Base-by-base conservation (phyloP, 2,113 vertebrate species). In the Ahaetulla prasina region DNA sequence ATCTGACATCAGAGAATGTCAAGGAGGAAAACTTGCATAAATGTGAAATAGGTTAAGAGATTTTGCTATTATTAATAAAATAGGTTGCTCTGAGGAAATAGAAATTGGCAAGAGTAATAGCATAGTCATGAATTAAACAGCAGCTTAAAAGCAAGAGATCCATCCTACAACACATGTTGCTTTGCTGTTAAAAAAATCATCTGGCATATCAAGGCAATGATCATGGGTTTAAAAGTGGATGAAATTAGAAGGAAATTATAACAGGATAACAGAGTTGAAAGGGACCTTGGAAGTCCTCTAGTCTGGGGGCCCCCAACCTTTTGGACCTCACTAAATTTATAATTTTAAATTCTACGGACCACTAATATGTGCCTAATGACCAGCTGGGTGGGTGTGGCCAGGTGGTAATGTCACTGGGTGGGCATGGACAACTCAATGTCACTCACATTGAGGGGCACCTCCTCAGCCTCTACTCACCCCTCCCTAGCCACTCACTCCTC, bases 61-160 rank as follows among this genome's bases (percentile, higher is more conserved):
- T 23, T 87, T 94, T 95, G 96, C 92, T 92, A 54, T 96, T 97
- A 94, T 96, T 96, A 93, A 96, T 96, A 89, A 96, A 95, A 92
- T 55, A 0, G n/a, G 86, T 91, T 93, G 5, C 54, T 94, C 86
- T 25, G 30, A 95, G 92, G 90, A 96, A 95, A 93, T 20, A 1
- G 43, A 95, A 92, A 55, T n/a, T 94, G 88, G 90, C 18, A 92
- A 93, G 94, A 93, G 30, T 68, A 95, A 95, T 91, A 94, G 89
- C 88, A 92, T 95, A 94, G 47, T 93, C 22, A 94, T 96, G 5
- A 96, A 96, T 95, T 95, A 96, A 95, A 95, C 27, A 95, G 54
- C 68, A 86, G 49, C 90, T 96, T 96, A 89, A 94, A 96, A 94
- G 88, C 87, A 87, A 30, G 92, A 91, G 45, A 90, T n/a, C 92